These are phyloP conservation scores for Nyctalus aviator DNA, from an alignment of 2,797 vertebrate genomes.

Conservation along the genomic window DNA sequence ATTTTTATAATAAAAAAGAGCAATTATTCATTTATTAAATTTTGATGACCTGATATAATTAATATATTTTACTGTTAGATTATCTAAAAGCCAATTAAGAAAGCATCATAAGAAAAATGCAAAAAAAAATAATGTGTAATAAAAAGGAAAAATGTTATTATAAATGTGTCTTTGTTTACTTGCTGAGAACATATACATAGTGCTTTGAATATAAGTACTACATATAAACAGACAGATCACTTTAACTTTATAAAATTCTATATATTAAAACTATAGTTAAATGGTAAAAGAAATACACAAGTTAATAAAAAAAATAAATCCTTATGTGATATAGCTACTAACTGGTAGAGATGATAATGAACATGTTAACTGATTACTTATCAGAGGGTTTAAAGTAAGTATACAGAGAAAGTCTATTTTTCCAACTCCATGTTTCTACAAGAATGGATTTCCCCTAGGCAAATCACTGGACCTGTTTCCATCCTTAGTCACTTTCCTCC, in stretches of 20 bases:
- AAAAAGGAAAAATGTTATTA: slow-evolving; percentile 50
- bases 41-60: slow-evolving; percentile 50
- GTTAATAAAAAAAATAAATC: background rate
- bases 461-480: background rate
- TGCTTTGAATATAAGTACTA: background rate
- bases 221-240: background rate
- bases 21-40: slow-evolving; percentile 35
- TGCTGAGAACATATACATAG: background rate
- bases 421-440: background rate
- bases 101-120: slow-evolving; percentile 58
- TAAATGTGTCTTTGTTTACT: slow-evolving; percentile 60
- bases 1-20: slow-evolving; percentile 64
- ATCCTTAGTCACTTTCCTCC: background rate
- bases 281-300: background rate
- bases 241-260: background rate
- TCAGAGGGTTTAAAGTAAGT: background rate
- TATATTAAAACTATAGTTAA: background rate
- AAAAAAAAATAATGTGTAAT: slow-evolving; percentile 3
- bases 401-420: background rate
- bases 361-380: slow-evolving; percentile 4
- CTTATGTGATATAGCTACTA: background rate
- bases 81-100: slow-evolving; percentile 54
- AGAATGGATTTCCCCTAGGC: background rate
- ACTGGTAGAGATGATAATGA: background rate
- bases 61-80: background rate